These are phyloP conservation scores for Selenia dentaria DNA, from an alignment of 2,888 invertebrate genomes.

Conservation along the genomic window DNA sequence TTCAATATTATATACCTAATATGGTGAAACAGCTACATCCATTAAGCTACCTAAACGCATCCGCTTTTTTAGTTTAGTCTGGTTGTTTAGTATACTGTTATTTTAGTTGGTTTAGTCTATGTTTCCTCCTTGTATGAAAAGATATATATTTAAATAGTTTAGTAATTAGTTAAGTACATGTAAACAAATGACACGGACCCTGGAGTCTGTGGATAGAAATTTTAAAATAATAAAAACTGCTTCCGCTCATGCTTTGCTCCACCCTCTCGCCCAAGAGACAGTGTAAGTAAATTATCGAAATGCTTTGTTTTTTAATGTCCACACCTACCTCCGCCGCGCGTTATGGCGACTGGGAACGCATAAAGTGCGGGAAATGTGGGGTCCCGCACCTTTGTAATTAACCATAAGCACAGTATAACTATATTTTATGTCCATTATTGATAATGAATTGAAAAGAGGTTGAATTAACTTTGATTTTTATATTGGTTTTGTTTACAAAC, in stretches of 20 bases:
- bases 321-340: slow-evolving; percentile 11
- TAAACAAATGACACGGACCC: too few relatives aligned
- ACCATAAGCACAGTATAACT: slow-evolving; percentile 1
- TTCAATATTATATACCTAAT: too few relatives aligned
- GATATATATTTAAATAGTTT: too few relatives aligned
- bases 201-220: too few relatives aligned
- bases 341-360: slow-evolving; percentile 3
- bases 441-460: not conserved
- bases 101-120: too few relatives aligned
- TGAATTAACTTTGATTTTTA: not conserved
- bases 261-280: slow-evolving; percentile 16
- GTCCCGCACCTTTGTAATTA: slow-evolving; percentile 12
- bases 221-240: too few relatives aligned
- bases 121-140: too few relatives aligned
- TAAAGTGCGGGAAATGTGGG: slow-evolving; percentile 11
- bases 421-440: not conserved
- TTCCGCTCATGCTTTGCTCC: slow-evolving; percentile 21
- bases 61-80: too few relatives aligned
- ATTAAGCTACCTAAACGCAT: too few relatives aligned
- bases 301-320: slow-evolving; percentile 30
- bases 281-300: slow-evolving; percentile 30
- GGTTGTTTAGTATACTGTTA: too few relatives aligned
- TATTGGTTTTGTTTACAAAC: not conserved
- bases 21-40: too few relatives aligned
- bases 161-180: too few relatives aligned